Base-by-base conservation (phyloP, 2,113 vertebrate species). In the Setophaga kirtlandii region DNA sequence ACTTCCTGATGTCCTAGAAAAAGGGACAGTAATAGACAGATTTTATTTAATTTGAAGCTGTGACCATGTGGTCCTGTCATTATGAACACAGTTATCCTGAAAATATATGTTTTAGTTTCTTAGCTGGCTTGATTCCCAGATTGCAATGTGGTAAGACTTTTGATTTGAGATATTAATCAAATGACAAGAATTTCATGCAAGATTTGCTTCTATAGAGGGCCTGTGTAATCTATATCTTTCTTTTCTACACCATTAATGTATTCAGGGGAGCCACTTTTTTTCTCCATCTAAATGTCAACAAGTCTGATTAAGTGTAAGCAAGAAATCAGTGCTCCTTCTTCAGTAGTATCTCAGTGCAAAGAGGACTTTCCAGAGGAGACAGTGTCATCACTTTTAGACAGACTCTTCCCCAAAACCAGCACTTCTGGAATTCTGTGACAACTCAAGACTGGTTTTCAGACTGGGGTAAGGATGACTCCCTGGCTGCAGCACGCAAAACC, bases 141-240 rank as follows among this genome's bases (percentile, higher is more conserved):
- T 87, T 84, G 90, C 65, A 96, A 82, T 96, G 77, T 96, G 88
- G 88, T 92, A 96, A 94, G 92, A 79, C 88, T 94, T 96, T 92
- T 91, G 86, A 97, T 93, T 93, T 96, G 73, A 89, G 88, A 65
- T 94, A 96, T 96, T 97, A 96, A 94, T 93, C 95, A 96, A 94
- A 95, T 68, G 47, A 93, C 82, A 96, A 83, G 87, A 70, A 81
- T 92, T 95, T 94, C 42, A 90, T 78, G 82, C 63, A 75, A 84
- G 76, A 81, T 64, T 93, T 83, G 71, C 82, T 86, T 90, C 86
- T 84, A 93, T 89, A 71, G 92, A 93, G 88, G 46, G 64, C 82
- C 76, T 0, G 6, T 92, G 88, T 93, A 93, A 93, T 95, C 94
- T 87, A 25, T 96, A 95, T 94, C 76, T 95, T 96, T 94, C 93